Percentiles rank a stretch among this genome's conserved stretches.
Evolutionary conservation across 1,140 invertebrate species (phyloP).

Genomic region (Temnothorax nylanderi): DNA sequence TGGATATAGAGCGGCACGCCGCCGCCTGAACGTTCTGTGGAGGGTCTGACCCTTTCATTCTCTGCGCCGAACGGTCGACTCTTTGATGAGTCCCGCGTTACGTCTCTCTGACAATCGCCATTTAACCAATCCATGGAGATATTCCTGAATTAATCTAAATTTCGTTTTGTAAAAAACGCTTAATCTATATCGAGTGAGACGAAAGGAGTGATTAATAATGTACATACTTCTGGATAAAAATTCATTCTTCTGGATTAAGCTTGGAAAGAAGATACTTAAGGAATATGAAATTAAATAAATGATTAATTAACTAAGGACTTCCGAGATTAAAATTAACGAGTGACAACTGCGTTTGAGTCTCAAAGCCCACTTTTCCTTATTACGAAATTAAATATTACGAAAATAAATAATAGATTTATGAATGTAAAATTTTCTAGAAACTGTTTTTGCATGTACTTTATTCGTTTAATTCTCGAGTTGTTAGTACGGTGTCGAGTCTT

Average conservation of each 20-base stretch:
- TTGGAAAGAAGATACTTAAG: neutral
- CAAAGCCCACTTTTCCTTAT: too few relatives aligned
- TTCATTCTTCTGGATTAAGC: too few relatives aligned
- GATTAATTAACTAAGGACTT: too few relatives aligned
- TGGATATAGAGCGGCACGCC: constrained; percentile 44
- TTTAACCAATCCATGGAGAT: neutral
- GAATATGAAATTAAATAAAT: too few relatives aligned
- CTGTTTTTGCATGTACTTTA: neutral
- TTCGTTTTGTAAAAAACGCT: neutral
- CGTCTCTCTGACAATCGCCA: neutral
- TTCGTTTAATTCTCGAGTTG: neutral
- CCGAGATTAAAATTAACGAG: too few relatives aligned
- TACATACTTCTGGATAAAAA: neutral
- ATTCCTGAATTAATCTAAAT: neutral
- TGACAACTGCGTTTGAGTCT: too few relatives aligned
- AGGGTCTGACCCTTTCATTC: constrained; percentile 40
- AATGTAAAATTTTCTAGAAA: neutral
- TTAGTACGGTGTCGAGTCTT: neutral
- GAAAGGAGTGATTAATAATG: neutral
- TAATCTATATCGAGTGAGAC: neutral
- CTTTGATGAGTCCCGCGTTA: constrained; percentile 17
- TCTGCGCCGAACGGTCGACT: neutral
- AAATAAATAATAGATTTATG: too few relatives aligned
- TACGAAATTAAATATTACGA: too few relatives aligned
- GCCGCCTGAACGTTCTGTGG: constrained; percentile 10